Percentiles rank a stretch among this genome's conserved stretches.
These are phyloP conservation scores for Drosophila cracens DNA, from an alignment of 2,888 invertebrate genomes.

Conservation along the genomic window DNA sequence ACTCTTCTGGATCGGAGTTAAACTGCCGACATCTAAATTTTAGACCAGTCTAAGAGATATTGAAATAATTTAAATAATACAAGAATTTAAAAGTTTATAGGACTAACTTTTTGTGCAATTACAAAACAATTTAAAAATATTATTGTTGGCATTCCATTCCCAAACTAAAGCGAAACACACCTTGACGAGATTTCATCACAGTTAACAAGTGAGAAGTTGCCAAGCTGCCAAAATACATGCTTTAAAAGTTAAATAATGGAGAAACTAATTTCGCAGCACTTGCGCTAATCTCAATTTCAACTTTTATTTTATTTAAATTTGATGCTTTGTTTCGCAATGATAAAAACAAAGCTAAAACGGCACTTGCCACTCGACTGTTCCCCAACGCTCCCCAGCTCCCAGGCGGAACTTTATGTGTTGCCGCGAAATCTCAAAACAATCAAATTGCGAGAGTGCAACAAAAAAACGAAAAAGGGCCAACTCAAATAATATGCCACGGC, in stretches of 20 bases:
- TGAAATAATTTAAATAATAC: background rate
- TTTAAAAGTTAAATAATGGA: slow-evolving; percentile 52
- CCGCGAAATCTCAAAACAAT: slow-evolving; percentile 78
- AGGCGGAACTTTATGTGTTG: slow-evolving; percentile 69
- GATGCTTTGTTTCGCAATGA: slow-evolving; percentile 63
- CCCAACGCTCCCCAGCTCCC: slow-evolving; percentile 20
- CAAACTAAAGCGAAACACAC: background rate
- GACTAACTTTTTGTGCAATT: background rate
- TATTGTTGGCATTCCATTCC: background rate
- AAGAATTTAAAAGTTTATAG: background rate
- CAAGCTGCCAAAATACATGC: slow-evolving; percentile 28
- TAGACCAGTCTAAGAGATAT: background rate
- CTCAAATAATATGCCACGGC: slow-evolving; percentile 66
- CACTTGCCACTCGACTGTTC: slow-evolving; percentile 13
- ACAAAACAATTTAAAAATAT: background rate
- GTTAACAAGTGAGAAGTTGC: background rate
- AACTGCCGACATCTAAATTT: background rate
- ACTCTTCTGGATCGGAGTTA: background rate
- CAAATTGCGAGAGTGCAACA: slow-evolving; percentile 67
- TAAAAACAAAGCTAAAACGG: slow-evolving; percentile 51
- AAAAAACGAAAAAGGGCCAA: slow-evolving; percentile 49
- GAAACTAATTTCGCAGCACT: slow-evolving; percentile 71
- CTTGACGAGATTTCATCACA: background rate
- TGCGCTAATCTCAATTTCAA: slow-evolving; percentile 73
- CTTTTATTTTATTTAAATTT: slow-evolving; percentile 76